Percentiles rank a stretch among this genome's conserved stretches.
These are phyloP conservation scores for Mimumesa dahlbomi DNA, from an alignment of 2,888 invertebrate species.

Conservation along the genomic window DNA sequence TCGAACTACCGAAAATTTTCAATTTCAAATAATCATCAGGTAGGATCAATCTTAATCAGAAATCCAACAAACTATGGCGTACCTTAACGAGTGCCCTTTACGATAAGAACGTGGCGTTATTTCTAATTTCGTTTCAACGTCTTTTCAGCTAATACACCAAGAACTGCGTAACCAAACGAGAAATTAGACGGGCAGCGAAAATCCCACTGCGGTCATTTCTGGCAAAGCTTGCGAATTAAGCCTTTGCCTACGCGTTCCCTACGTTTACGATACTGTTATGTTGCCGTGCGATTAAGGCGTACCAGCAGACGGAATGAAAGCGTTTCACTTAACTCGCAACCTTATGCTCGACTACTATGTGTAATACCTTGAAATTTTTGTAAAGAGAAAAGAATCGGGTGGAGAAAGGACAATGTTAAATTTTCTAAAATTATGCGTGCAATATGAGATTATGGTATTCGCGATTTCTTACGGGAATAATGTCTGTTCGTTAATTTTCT, in stretches of 20 bases:
- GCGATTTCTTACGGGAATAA: no score
- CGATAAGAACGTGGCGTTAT: slow-evolving; percentile 14
- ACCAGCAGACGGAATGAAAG: slow-evolving; percentile 33
- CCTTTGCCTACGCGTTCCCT: slow-evolving; percentile 22
- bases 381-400: slow-evolving; percentile 33
- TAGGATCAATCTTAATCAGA: no score
- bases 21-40: no score
- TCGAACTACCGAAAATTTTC: no score
- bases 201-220: slow-evolving; percentile 59
- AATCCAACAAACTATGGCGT: no score
- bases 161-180: slow-evolving; percentile 46
- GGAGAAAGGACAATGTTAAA: slow-evolving; percentile 19
- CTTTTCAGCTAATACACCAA: slow-evolving; percentile 7
- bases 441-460: no score
- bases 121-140: slow-evolving; percentile 32
- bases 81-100: not conserved
- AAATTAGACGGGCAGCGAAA: slow-evolving; percentile 59
- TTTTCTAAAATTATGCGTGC: no score
- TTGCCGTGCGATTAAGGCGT: slow-evolving; percentile 47
- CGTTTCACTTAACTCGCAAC: slow-evolving; percentile 42
- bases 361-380: slow-evolving; percentile 8
- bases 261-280: slow-evolving; percentile 59
- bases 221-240: slow-evolving; percentile 48
- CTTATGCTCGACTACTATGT: slow-evolving; percentile 34
- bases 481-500: no score